Evolutionary conservation across 2,888 invertebrate species (phyloP).

Genomic region (Eilema caniola): DNA sequence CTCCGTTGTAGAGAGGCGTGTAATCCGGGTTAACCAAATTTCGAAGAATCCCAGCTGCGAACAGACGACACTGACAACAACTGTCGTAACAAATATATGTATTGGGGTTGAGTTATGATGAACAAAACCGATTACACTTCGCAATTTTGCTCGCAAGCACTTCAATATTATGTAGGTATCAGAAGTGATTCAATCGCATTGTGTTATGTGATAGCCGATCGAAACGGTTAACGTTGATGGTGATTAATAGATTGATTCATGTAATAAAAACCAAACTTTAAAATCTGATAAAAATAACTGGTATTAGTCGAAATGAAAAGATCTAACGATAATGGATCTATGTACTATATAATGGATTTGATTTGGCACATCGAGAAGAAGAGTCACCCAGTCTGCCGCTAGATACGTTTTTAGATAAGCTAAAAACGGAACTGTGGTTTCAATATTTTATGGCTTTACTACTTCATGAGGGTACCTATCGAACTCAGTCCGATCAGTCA

Average conservation of each 20-base stretch:
- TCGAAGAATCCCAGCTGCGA: slow-evolving; percentile 95
- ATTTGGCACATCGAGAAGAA: not conserved
- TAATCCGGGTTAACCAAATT: slow-evolving; percentile 96
- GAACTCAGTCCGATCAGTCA: no score
- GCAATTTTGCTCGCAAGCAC: slow-evolving; percentile 3
- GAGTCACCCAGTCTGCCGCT: not conserved
- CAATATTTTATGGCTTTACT: not conserved
- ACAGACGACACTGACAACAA: slow-evolving; percentile 49
- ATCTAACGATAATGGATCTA: not conserved
- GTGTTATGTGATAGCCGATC: no score
- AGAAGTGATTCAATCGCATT: not conserved
- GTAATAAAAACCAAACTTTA: not conserved
- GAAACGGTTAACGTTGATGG: no score
- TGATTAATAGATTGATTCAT: not conserved
- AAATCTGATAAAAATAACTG: no score
- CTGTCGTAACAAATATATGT: slow-evolving; percentile 17
- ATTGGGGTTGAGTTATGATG: slow-evolving; percentile 25
- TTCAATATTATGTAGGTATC: not conserved
- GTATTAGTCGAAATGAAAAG: no score
- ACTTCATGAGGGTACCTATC: no score
- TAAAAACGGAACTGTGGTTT: not conserved
- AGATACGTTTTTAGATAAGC: not conserved
- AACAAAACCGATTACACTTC: not conserved
- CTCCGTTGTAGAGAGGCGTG: slow-evolving; percentile 92
- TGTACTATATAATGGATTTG: no score